Base-by-base conservation (phyloP, 92 coral and sea anemone genomes). In the Parazoanthus atlanticus region DNA sequence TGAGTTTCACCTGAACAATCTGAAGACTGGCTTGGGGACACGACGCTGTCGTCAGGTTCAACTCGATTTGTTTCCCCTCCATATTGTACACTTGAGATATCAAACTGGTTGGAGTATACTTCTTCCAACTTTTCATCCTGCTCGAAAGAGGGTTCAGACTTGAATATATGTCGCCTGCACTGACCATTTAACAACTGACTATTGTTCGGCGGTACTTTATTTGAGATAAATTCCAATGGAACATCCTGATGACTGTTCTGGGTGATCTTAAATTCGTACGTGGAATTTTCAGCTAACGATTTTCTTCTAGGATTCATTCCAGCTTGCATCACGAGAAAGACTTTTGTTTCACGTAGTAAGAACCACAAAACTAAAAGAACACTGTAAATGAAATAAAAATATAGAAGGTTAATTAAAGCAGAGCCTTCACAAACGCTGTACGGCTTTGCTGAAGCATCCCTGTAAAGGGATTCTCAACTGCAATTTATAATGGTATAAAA, bases 1-100 rank as follows among this genome's bases (percentile, higher is more conserved):
- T 43, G 49, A 43, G 49, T 0, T 43, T 43, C 49, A 43, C 0
- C 6, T 43, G 49, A 43, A 43, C 49, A 43, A 28, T 71, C 76
- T 28, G 76, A 71, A 71, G 12, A 5, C 9, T 71, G 30, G 76
- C 40, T 71, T 40, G 76, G 34, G 16, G 1, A 71, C 76, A 71
- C 16, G 31, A 71, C 16, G 76, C 76, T 71, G 76, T 29, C 76
- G 2, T 71, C 33, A 71, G 3, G 34, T 71, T 29, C 16, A 5
- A 29, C 40, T 25, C 2, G 38, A 71, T 29, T 0, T 71, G 28
- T 71, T 71, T 25, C 40, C 76, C 76, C 76, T 71, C 6, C 12
- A 71, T 38, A 71, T 71, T 71, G 76, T 71, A 29, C 76, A 71
- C 76, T 71, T 3, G 40, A 71, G 76, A 10, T 71, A 71, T 71